These are phyloP conservation scores for Scarus forsteni DNA, from an alignment of 2,797 vertebrate species.

Conservation along the genomic window DNA sequence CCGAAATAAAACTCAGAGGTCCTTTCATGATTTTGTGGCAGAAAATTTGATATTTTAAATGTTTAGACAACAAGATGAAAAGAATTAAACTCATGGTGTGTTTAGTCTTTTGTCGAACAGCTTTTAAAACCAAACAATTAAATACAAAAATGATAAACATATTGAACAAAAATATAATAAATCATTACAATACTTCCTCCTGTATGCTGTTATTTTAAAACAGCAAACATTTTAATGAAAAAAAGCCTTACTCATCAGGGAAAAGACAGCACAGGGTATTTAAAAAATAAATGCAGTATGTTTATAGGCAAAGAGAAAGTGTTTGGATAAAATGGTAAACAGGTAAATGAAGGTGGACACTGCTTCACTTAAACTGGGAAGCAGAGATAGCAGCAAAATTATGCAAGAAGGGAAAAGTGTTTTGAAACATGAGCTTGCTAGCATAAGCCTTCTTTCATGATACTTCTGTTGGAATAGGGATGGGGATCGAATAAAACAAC, in stretches of 20 bases:
- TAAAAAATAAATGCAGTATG: background rate
- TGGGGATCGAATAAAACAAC: too few species aligned
- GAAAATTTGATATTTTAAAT: background rate
- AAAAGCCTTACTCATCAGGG: background rate
- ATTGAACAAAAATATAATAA: too few species aligned
- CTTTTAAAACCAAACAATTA: too few species aligned
- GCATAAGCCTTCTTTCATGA: too few species aligned
- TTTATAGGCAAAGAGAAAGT: background rate
- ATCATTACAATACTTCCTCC: too few species aligned
- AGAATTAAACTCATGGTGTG: too few species aligned
- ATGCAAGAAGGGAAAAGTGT: background rate
- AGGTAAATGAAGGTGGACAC: background rate
- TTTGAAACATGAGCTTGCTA: background rate
- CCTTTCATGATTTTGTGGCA: background rate
- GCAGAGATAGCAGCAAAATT: background rate
- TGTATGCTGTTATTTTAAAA: too few species aligned
- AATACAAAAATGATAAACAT: too few species aligned
- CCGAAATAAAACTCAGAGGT: background rate
- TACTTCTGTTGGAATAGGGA: too few species aligned
- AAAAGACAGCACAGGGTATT: background rate
- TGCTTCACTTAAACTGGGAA: background rate
- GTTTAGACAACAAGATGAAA: background rate
- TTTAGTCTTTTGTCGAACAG: too few species aligned
- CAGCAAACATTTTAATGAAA: background rate
- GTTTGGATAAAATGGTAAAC: background rate